Evolutionary conservation across 2,113 vertebrate species (phyloP), one percentile per base, ranked within the genome.

Genomic region (Eulemur rufifrons): DNA sequence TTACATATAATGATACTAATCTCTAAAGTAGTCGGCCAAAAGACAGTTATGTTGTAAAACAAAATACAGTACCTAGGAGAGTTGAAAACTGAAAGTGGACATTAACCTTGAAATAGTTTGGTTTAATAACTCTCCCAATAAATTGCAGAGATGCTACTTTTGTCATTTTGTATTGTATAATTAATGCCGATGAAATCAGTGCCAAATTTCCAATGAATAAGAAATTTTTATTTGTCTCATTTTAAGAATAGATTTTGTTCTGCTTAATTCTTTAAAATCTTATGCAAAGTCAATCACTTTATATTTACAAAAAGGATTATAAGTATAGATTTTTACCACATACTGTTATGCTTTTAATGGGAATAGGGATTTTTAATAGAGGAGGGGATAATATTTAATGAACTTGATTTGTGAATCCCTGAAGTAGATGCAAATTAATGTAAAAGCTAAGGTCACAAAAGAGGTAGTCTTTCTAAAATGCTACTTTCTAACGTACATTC

Each of bases 351-450:
- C 45, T 83, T 7, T 66, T 66, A 66, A 66, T 34, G 34, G 63
- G 14, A 34, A 66, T 34, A 59, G 25, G 21, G 32, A 83, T 56
- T 86, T 95, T 83, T 78, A 86, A 83, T 73, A 71, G 12, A 87
- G 13, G 45, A 89, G 34, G 39, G 17, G 18, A 83, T 69, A 94
- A 69, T 91, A 76, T 86, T 94, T 86, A 89, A 74, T 89, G 61
- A 80, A 63, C 37, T n/a, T 76, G 77, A 66, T 50, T 80, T 73
- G 32, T n/a, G 13, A 78, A 59, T 12, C 21, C 63, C 77, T 88
- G 32, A 87, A 56, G 7, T 9, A 90, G 37, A 78, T 66, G 29
- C 83, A 84, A 92, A 78, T 83, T 88, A 91, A 64, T 91, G 29
- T 56, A 91, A 87, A 95, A 77, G 20, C 14, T 91, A 71, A 91